Conservation (phyloP, 2,888 invertebrate species). For the Charanyca ferruginea region DNA sequence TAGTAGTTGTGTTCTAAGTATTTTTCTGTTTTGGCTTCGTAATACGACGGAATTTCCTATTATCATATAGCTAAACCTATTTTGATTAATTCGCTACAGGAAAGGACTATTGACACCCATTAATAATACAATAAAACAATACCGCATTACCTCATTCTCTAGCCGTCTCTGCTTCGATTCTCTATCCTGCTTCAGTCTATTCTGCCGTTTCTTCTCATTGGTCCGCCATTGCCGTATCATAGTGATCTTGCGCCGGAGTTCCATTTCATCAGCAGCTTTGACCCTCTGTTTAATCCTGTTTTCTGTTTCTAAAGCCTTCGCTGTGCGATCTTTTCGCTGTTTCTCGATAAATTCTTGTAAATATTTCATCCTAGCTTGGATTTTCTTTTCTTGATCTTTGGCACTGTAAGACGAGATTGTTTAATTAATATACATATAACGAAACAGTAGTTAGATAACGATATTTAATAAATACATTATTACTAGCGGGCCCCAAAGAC, state of each 20-base stretch:
- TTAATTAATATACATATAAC: no score
- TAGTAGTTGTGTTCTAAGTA: no score
- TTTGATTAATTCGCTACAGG: no score
- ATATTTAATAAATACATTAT: no score
- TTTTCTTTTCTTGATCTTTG: constrained; percentile 83
- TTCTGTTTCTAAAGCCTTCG: constrained; percentile 78
- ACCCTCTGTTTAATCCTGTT: constrained; percentile 85
- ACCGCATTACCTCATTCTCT: constrained; percentile 77
- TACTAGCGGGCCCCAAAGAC: no score
- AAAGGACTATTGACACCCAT: no score
- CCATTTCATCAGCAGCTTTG: constrained; percentile 85
- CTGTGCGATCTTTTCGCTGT: constrained; percentile 79
- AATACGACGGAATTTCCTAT: no score
- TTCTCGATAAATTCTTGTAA: constrained; percentile 82
- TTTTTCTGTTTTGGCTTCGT: no score
- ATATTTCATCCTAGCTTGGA: constrained; percentile 82
- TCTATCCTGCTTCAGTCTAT: constrained; percentile 78
- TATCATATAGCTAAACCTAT: no score
- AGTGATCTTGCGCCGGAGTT: constrained; percentile 84
- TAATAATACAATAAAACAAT: no score
- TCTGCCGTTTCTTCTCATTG: constrained; percentile 83
- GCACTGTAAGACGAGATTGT: constrained; percentile 71
- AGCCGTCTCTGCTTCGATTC: constrained; percentile 74
- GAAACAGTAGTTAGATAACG: no score
- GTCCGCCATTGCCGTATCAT: constrained; percentile 86